phyloP scores from a whole-genome alignment of 37 sponge, comb jelly and placozoan species.

The Trichoplax adhaerens region DNA sequence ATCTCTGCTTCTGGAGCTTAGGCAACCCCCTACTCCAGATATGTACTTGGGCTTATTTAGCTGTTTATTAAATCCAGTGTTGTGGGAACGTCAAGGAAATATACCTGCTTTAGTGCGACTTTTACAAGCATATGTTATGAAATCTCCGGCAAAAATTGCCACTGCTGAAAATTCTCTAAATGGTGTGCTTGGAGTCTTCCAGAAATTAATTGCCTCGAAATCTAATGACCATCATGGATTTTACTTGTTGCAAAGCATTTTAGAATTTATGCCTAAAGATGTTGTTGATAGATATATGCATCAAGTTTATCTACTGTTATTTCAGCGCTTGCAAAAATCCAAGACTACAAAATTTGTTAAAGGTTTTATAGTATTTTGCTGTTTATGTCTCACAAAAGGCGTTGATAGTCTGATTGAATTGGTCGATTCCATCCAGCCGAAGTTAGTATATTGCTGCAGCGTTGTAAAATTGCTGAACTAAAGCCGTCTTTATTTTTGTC shows the following conservation, averaged over 20 bases:
- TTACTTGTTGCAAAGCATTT: slow-evolving; percentile 59
- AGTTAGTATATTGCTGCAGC: slow-evolving; percentile 4
- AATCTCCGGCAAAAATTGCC: slow-evolving; percentile 9
- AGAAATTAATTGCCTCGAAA: slow-evolving; percentile 96
- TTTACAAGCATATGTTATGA: slow-evolving; percentile 70
- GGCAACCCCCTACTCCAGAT: slow-evolving; percentile 61
- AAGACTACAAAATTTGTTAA: slow-evolving; percentile 90
- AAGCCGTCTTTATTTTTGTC: not conserved
- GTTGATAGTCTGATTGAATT: slow-evolving; percentile 47
- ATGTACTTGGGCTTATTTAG: slow-evolving; percentile 84
- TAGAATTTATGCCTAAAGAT: slow-evolving; percentile 35
- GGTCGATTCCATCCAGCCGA: slow-evolving; percentile 76
- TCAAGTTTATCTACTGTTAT: slow-evolving; percentile 23
- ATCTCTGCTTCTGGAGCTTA: slow-evolving; percentile 77
- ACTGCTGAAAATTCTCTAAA: not conserved
- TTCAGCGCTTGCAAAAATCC: slow-evolving; percentile 77
- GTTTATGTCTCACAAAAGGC: slow-evolving; percentile 76
- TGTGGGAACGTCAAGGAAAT: slow-evolving; percentile 94
- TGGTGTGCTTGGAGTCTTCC: slow-evolving; percentile 59
- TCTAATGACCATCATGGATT: slow-evolving; percentile 92
- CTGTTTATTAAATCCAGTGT: slow-evolving; percentile 60
- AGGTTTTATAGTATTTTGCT: slow-evolving; percentile 77
- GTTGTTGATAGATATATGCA: not conserved
- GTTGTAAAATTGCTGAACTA: not conserved
- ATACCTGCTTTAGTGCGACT: slow-evolving; percentile 87